Base-by-base conservation (phyloP, 2,113 vertebrate species). In the Natator depressus region DNA sequence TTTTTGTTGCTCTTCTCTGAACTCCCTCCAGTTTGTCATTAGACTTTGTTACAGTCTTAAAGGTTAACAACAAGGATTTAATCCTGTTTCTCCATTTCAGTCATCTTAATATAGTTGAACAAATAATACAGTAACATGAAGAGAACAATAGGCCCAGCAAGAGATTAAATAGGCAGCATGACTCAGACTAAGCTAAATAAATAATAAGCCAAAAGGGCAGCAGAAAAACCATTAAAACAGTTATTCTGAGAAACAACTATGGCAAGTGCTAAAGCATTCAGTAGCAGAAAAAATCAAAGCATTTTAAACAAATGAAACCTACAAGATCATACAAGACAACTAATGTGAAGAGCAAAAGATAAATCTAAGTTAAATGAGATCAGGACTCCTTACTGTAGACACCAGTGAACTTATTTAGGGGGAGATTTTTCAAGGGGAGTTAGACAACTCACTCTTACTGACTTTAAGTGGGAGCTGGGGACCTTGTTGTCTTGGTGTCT, bases 41-140 rank as follows among this genome's bases (percentile, higher is more conserved):
- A 94, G 82, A 85, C 38, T 92, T 97, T 86, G 69, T 81, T 94
- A 89, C 81, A 82, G 62, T 89, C 51, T 53, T 89, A 65, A 91
- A 91, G 86, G 78, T 92, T 84, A 86, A 38, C 84, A 93, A 62
- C 29, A 88, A 87, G 53, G 78, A 65, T 91, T 95, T 97, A 96
- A 89, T 95, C 85, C 57, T 94, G 53, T 91, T 94, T 92, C 80
- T 93, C 76, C 55, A 3, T 84, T 96, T 95, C 55, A 75, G 83
- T 87, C 53, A 84, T 89, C 54, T 85, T 89, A 89, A 81, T 75
- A 79, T 93, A 82, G 89, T 59, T 91, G 42, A 89, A 87, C 84
- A 93, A 51, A 80, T 83, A 91, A 93, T 81, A 65, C 10, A 78
- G 25, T 38, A 82, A 86, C 80, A 13, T 10, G 10, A 90, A 91